Base-by-base conservation (phyloP, 2,113 vertebrate species). In the Anser brachyrhynchus region DNA sequence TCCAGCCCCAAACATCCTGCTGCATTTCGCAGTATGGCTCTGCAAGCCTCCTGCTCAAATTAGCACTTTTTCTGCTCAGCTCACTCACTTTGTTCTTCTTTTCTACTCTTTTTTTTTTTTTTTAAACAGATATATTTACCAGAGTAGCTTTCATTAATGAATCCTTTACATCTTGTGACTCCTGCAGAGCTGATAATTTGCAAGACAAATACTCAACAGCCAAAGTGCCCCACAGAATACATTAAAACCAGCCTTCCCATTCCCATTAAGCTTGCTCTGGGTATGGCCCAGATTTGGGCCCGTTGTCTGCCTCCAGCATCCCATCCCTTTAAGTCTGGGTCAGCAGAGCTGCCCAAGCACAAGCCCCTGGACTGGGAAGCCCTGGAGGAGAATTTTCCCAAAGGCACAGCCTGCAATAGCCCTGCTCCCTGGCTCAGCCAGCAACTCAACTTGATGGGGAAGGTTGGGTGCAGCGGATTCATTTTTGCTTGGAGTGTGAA, bases 381-480 rank as follows among this genome's bases (percentile, higher is more conserved):
- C 33, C 26, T 29, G 1, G 41, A 35, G 26, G 12, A 22, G 37
- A 62, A 13, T 18, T 59, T 79, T 80, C 43, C 39, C 15, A 5
- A 76, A 69, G 41, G 62, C 46, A 46, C 33, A 59, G 21, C 21
- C 46, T 29, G 17, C 29, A 51, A 29, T 7, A 39, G n/a, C 9
- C 12, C 20, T 19, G 37, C 67, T 65, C 78, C 35, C 22, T 18
- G 6, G 6, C 4, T 9, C 6, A 33, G 23, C 17, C 37, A 39
- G 16, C 3, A 11, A 11, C 19, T 19, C 20, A 1, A 17, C 43
- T 43, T n/a, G 57, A 52, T 54, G 20, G 29, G 46, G 15, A 75
- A 82, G n/a, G 51, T 33, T 51, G 2, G 3, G 39, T 31, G n/a
- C 3, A 9, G 35, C 0, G 0, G 23, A n/a, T 10, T 17, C 7